Evolutionary conservation across 2,888 invertebrate species (phyloP).

Genomic region (Cylloceria caligata): DNA sequence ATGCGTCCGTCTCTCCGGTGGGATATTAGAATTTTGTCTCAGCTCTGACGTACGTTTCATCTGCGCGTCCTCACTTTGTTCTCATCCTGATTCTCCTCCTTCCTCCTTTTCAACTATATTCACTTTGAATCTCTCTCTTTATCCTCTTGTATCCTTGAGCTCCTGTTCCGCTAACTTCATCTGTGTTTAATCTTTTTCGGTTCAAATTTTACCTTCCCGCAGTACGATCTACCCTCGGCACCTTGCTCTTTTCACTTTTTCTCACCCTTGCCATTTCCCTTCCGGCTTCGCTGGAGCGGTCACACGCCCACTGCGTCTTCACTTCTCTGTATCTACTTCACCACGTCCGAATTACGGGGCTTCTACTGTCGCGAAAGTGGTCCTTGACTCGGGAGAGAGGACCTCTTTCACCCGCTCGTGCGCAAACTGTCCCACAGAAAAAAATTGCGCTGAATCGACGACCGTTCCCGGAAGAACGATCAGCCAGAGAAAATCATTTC

Average conservation of each 20-base stretch:
- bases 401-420: conserved; percentile 32
- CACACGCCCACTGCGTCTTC: conserved; percentile 46
- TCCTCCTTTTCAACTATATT: too few species aligned
- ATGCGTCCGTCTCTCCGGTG: conserved; percentile 9
- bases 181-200: conserved; percentile 54
- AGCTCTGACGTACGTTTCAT: background rate
- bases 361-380: conserved; percentile 60
- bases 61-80: background rate
- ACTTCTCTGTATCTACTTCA: conserved; percentile 36
- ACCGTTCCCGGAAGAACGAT: conserved; percentile 53
- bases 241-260: conserved; percentile 31
- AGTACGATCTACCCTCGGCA: conserved; percentile 21
- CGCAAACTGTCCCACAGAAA: conserved; percentile 29
- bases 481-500: conserved; percentile 72
- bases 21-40: conserved; percentile 46
- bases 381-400: conserved; percentile 47
- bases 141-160: conserved; percentile 7
- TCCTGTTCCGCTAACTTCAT: conserved; percentile 22
- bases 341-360: conserved; percentile 31
- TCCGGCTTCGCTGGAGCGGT: conserved; percentile 8
- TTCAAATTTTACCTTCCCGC: conserved; percentile 52
- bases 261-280: conserved; percentile 7
- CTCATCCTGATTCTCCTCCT: too few species aligned
- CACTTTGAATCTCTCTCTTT: too few species aligned
- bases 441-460: conserved; percentile 67